These are phyloP conservation scores for Anthrax anthrax DNA, from an alignment of 2,888 invertebrate genomes.

Conservation along the genomic window DNA sequence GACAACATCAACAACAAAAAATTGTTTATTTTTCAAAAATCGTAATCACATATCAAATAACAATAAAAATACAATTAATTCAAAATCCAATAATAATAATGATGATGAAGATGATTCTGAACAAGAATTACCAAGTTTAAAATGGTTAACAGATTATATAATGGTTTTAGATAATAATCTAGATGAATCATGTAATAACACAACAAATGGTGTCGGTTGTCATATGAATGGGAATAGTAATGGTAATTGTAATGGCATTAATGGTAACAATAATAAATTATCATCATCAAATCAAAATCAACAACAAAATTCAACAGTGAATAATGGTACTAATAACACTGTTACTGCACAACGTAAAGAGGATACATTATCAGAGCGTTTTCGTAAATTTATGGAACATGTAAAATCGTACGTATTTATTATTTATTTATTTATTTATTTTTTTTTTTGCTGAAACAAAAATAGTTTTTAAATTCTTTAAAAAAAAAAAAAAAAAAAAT, in stretches of 20 bases:
- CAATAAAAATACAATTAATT: background rate
- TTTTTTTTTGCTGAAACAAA: background rate
- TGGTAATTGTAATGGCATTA: background rate
- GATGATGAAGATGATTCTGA: conserved; percentile 20
- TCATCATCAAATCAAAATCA: background rate
- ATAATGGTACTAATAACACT: too few species aligned
- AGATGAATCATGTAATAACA: too few species aligned
- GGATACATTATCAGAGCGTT: conserved; percentile 26
- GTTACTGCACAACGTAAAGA: conserved; percentile 18
- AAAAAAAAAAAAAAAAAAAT: background rate
- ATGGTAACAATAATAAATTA: background rate
- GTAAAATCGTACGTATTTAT: conserved; percentile 22
- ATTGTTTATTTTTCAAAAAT: too few species aligned
- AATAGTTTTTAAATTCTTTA: background rate
- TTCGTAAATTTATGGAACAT: conserved; percentile 28
- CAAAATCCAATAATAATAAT: background rate
- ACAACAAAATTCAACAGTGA: background rate
- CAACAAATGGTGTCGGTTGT: too few species aligned
- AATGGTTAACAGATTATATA: conserved; percentile 31
- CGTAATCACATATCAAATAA: background rate
- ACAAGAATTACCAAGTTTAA: conserved; percentile 28
- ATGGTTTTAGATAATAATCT: conserved; percentile 17
- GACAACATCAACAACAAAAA: background rate
- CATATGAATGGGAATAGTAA: background rate
- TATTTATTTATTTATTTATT: background rate